Base-by-base conservation (phyloP, 1,140 invertebrate genomes). In the Drosophila melanica region DNA sequence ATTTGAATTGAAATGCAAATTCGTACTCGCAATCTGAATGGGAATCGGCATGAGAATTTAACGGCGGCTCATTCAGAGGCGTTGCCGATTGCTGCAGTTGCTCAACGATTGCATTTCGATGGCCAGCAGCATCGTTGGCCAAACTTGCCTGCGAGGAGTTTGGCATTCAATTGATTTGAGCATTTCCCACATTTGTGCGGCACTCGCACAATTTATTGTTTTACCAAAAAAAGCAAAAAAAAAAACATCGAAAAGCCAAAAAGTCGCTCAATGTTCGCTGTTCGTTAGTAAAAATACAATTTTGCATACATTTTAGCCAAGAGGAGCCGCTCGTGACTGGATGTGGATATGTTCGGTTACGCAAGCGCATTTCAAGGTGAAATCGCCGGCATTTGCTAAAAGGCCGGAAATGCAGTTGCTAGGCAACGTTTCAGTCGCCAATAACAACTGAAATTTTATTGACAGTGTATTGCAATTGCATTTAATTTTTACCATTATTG, bases 281-380 rank as follows among this genome's bases (percentile, higher is more conserved):
- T 59, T 81, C 81, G 81, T 84, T 84, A 84, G 74, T 35, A 23
- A 65, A 37, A 55, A 23, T n/a, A 41, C 16, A 39, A 47, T 82
- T 85, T 86, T 85, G 77, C 81, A 85, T 85, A 62, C 37, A 50
- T 44, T 48, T 35, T 5, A 20, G 33, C 20, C 39, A 59, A 7
- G 30, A 33, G 27, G 65, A 50, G 12, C 50, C 8, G 37, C 33
- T 41, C 20, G 18, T 37, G 30, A 12, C 53, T 77, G 57, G 70
- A 59, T 66, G 37, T 23, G 51, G 41, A 50, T 35, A 35, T 35
- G 33, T 58, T 23, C 10, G 53, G 44, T 86, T 86, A 63, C 68
- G 79, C 71, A 86, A 86, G 33, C 71, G 16, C 33, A 69, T 72
- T 86, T 86, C 81, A 86, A 86, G 81, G 81, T 86, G 81, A 86